Percentiles rank a stretch among this genome's conserved stretches.
phyloP scores from a whole-genome alignment of 2,888 invertebrate species.

The Andrena dorsata region DNA sequence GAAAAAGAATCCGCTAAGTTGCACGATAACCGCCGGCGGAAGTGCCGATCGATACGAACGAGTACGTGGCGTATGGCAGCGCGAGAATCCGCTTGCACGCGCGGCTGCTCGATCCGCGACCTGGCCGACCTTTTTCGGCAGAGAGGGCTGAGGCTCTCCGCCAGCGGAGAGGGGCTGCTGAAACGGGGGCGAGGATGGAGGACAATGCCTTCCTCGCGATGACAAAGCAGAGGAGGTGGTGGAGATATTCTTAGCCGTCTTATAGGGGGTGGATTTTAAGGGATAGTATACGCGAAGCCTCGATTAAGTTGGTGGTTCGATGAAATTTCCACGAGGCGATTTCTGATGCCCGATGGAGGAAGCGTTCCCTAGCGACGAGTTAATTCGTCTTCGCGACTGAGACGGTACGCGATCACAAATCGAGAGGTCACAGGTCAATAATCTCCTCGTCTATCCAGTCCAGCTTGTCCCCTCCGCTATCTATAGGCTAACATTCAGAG shows the following conservation, averaged over 20 bases:
- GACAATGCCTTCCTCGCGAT: constrained; percentile 36
- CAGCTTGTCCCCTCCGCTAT: not conserved
- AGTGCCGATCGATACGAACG: constrained; percentile 62
- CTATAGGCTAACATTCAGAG: not conserved
- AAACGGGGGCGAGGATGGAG: constrained; percentile 41
- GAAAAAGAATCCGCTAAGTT: constrained; percentile 72
- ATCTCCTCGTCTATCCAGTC: not conserved
- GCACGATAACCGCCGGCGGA: constrained; percentile 62
- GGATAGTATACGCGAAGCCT: not conserved
- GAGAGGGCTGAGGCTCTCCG: not conserved
- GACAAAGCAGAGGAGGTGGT: constrained; percentile 17
- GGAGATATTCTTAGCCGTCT: not conserved
- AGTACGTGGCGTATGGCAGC: constrained; percentile 53
- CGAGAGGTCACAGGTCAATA: too few relatives aligned
- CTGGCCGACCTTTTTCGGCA: constrained; percentile 25
- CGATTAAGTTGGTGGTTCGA: not conserved
- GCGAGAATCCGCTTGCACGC: constrained; percentile 61
- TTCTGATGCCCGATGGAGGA: not conserved
- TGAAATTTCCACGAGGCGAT: not conserved
- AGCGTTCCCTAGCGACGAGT: too few relatives aligned
- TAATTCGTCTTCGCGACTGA: too few relatives aligned
- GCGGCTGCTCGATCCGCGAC: constrained; percentile 34
- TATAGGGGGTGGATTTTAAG: not conserved
- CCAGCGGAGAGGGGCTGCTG: not conserved
- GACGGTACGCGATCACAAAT: too few relatives aligned